Base-by-base conservation (phyloP, 2,888 invertebrate species). In the Nemapogon koenigi region DNA sequence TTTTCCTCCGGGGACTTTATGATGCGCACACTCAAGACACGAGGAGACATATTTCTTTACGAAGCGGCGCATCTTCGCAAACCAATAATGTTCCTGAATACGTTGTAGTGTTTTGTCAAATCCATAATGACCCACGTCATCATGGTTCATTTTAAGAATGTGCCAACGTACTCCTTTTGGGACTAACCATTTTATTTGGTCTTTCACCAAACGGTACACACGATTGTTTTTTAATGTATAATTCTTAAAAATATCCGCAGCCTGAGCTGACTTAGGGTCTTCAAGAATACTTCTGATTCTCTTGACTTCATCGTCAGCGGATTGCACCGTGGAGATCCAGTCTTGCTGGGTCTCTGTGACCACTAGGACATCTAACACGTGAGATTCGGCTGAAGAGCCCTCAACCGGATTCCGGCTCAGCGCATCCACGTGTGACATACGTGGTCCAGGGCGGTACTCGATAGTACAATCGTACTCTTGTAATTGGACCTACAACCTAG, bases 391-490 rank as follows among this genome's bases (percentile, higher is more conserved):
- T 4, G n/a, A n/a, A 3, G n/a, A 13, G 4, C 2, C 22, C 3
- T 25, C 26, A 6, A 35, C 27, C 2, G 35, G 35, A 11, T 35
- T 26, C 4, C 35, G 25, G 33, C 53, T 54, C 2, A 58, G 44
- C 2, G 53, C 54, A 28, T 58, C 55, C 1, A 53, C 53, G 28
- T 58, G 59, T 2, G 44, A 11, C 54, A 57, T 57, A 3, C 37
- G 17, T 16, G 28, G 13, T 33, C 48, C 48, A 0, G 50, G 15
- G 16, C 48, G 35, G 17, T 48, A 49, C 22, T 46, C 46, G 15
- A 39, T 51, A 33, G 32, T 38, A 30, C 26, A 50, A 30, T 42
- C 36, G 17, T 32, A 43, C 26, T 44, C 42, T 17, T 30, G 31
- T 2, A 38, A 16, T 16, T 19, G 19, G n/a, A 14, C 36, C 41